Conservation (phyloP, 2,797 vertebrate species). For the Sebastes steindachneri region DNA sequence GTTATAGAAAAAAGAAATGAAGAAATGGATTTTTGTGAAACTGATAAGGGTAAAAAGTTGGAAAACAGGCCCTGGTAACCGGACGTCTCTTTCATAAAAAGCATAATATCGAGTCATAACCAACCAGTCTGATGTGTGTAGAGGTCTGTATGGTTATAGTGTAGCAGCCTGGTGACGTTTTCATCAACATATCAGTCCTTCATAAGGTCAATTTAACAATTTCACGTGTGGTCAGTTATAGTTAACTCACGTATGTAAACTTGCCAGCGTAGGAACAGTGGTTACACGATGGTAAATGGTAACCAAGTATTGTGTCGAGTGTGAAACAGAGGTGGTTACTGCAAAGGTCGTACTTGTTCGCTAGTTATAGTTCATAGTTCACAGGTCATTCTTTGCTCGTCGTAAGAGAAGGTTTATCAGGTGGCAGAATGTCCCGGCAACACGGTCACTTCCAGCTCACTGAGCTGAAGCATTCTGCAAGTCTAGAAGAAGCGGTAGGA, state of each 20-base stretch:
- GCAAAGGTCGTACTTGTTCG: constrained; percentile 3
- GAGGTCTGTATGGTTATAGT: no score
- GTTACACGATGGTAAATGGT: not conserved
- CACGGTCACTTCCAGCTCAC: constrained; percentile 26
- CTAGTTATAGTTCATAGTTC: constrained; percentile 31
- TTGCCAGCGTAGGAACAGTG: not conserved
- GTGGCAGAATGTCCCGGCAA: constrained; percentile 42
- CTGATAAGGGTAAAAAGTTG: not conserved
- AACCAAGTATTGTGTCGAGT: not conserved
- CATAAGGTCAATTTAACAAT: no score
- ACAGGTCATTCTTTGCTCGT: constrained; percentile 39
- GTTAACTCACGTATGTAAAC: not conserved
- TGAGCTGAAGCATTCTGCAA: constrained; percentile 39
- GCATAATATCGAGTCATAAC: no score
- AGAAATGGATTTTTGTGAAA: not conserved
- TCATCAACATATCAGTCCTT: no score
- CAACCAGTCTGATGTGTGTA: no score
- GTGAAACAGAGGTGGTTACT: not conserved
- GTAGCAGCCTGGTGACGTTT: no score
- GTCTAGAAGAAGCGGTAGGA: constrained; percentile 39
- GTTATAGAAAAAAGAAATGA: not conserved
- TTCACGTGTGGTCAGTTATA: no score
- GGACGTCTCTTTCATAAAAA: no score
- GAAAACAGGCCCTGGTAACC: not conserved
- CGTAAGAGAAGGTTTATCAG: constrained; percentile 53